Base-by-base conservation (phyloP, 2,113 vertebrate genomes). In the Regulus satrapa region DNA sequence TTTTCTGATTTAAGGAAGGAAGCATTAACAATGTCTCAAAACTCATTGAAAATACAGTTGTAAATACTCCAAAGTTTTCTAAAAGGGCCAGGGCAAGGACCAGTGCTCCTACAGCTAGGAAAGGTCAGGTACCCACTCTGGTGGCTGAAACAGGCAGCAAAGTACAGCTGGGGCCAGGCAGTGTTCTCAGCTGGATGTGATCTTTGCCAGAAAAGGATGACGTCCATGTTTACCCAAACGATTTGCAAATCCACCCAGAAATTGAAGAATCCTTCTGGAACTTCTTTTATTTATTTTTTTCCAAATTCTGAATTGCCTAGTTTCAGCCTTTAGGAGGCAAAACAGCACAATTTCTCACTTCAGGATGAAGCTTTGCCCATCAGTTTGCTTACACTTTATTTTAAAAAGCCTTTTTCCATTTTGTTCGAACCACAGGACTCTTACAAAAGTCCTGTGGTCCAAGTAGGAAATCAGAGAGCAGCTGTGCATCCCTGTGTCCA, bases 261-360 rank as follows among this genome's bases (percentile, higher is more conserved):
- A 94, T 55, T 74, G 34, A 87, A 96, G 89, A 95, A 94, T 62
- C 86, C 56, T 79, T 79, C 61, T 61, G 78, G 73, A 95, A 71
- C 55, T 31, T 24, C 3, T 49, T 20, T 34, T 26, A 40, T 36
- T 68, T 18, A 38, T 75, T 21, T 25, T 48, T 45, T 48, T 4
- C 49, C 56, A 56, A 61, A 74, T 48, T 72, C 52, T 88, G 94
- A 97, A 89, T 79, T 93, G 85, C 25, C 88, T 88, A 40, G 0
- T 85, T 93, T 79, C 74, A 93, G 66, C 92, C 96, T 97, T 94
- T 95, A 96, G 94, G 94, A 96, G 95, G 96, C 95, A 96, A 96
- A 94, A 14, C 81, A 94, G 43, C 88, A 88, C 90, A 88, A 72
- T 89, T 85, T 92, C 74, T 96, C 58, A 29, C 66, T 55, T 71